Base-by-base conservation (phyloP, 2,888 invertebrate genomes). In the Dryobotodes eremita region DNA sequence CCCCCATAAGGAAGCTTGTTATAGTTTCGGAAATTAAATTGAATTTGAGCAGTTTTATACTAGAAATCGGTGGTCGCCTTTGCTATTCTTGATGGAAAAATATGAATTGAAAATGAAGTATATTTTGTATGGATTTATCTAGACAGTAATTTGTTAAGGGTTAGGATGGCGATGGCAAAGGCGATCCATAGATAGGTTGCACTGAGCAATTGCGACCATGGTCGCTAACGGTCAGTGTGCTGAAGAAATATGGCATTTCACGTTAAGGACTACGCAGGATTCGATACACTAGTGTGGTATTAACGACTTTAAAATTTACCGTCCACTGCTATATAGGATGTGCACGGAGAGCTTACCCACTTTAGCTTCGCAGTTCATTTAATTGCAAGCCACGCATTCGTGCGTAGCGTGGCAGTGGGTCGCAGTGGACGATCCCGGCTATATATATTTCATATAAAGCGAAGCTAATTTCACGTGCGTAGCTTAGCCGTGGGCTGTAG, bases 41-140 rank as follows among this genome's bases (percentile, higher is more conserved):
- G 10, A 20, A 65, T 57, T 59, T 17, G 17, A 36, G 23, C 0
- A 46, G 46, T 46, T 46, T 10, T 46, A 46, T 46, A 10, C 10
- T 46, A 46, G 10, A 46, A 46, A 66, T 61, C 0, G 2, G 36
- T 17, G 13, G 8, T 74, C 36, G 66, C 36, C 59, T 61, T 73
- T 73, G 13, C 13, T 5, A 72, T 42, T 61, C 15, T 15, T 26
- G 36, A 31, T 77, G 26, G 20, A 64, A 75, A 42, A 61, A 59
- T 71, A 64, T 57, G 10, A 64, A 57, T 76, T 69, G 64, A 61
- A 80, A 62, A 64, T 57, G n/a, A 73, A 69, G 23, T 77, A 83
- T 85, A 86, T 85, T 86, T 86, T 85, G 65, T 78, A 86, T 69
- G 83, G 48, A 78, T 86, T 71, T 86, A 83, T 65, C 17, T 76